These are phyloP conservation scores for Cairina moschata DNA, from an alignment of 2,113 vertebrate genomes.

Conservation along the genomic window DNA sequence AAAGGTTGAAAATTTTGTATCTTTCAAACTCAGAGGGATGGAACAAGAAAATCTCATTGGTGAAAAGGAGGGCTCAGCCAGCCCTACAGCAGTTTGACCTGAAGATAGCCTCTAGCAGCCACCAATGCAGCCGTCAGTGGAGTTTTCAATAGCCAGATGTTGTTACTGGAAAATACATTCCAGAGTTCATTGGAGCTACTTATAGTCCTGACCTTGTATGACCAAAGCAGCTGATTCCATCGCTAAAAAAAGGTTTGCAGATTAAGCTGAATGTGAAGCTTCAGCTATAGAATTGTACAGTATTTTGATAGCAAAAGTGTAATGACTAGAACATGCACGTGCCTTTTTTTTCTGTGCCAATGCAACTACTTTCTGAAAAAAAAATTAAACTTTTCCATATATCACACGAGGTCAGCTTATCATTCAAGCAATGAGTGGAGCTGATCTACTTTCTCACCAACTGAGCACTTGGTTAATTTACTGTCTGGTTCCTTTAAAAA, in stretches of 20 bases:
- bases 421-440: not conserved
- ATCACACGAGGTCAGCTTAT: not conserved
- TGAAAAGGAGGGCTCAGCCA: slow-evolving; percentile 51
- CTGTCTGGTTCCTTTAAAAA: not conserved
- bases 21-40: slow-evolving; percentile 49
- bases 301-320: not conserved
- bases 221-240: slow-evolving; percentile 39
- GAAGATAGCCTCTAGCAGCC: slow-evolving; percentile 56
- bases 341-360: not conserved
- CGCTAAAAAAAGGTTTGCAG: slow-evolving; percentile 57
- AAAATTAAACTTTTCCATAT: not conserved
- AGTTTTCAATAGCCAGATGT: slow-evolving; percentile 74
- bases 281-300: slow-evolving; percentile 28
- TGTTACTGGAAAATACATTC: slow-evolving; percentile 67
- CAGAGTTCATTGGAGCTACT: slow-evolving; percentile 66
- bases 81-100: slow-evolving; percentile 75
- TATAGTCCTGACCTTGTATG: slow-evolving; percentile 61
- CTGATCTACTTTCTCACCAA: not conserved
- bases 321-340: not conserved
- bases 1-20: slow-evolving; percentile 49
- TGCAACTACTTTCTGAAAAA: not conserved
- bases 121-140: slow-evolving; percentile 65
- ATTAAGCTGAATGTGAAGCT: slow-evolving; percentile 45
- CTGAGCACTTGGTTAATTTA: not conserved
- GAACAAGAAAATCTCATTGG: slow-evolving; percentile 48